These are phyloP conservation scores for Cantharis nigra DNA, from an alignment of 2,888 invertebrate species.

Conservation along the genomic window DNA sequence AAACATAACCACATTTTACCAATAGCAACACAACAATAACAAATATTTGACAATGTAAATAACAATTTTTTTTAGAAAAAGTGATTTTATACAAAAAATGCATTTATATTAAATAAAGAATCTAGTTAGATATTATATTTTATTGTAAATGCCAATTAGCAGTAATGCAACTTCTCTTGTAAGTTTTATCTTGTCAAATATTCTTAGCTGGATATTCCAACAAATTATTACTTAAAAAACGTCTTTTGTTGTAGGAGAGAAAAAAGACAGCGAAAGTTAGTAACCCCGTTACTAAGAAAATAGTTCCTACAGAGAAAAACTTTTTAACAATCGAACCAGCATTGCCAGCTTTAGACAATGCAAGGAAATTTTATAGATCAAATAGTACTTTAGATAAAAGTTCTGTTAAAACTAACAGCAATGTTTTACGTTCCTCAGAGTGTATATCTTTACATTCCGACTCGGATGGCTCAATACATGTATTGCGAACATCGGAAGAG, in stretches of 20 bases:
- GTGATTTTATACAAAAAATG: not conserved
- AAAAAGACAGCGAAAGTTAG: constrained; percentile 50
- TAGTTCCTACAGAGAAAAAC: constrained; percentile 40
- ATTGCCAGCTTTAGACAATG: constrained; percentile 42
- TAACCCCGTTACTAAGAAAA: constrained; percentile 36
- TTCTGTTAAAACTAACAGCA: constrained; percentile 38
- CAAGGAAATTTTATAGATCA: constrained; percentile 54
- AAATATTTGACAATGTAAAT: not conserved
- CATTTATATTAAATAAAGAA: not conserved
- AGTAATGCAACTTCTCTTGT: constrained; percentile 52
- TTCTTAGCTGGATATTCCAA: not conserved
- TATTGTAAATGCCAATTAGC: constrained; percentile 54
- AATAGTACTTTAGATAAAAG: constrained; percentile 57
- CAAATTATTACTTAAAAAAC: not conserved
- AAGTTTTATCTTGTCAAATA: constrained; percentile 31
- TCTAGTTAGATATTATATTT: not conserved
- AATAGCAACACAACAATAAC: constrained; percentile 6
- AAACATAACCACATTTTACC: not conserved
- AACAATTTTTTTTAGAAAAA: not conserved
- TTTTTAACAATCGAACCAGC: constrained; percentile 52
- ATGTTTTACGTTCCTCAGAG: constrained; percentile 33
- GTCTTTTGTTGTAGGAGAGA: constrained; percentile 45
- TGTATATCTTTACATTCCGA: constrained; percentile 62
- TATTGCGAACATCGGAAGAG: constrained; percentile 74
- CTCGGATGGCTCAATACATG: constrained; percentile 69